A percentile compares a stretch with the other conserved stretches of the same genome.
Evolutionary conservation across 2,888 invertebrate species (phyloP).

Genomic region (Mycalesis mineus): DNA sequence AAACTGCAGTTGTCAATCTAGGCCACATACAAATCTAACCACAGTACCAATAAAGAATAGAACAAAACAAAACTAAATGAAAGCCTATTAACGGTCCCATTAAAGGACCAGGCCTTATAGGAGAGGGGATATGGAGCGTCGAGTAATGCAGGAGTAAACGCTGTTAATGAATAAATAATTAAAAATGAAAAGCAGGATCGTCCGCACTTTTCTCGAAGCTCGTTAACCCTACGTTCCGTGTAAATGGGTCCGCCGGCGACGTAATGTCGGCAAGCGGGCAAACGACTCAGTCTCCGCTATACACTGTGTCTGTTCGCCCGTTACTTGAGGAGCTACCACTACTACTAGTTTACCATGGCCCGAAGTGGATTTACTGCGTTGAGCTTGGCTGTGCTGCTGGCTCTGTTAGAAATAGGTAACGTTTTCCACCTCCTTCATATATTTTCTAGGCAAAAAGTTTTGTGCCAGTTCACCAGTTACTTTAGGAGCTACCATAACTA

Average conservation of each 20-base stretch:
- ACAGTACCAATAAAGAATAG: too few species aligned
- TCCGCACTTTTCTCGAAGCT: constrained; percentile 12
- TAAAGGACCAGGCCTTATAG: too few species aligned
- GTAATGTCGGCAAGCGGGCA: constrained; percentile 46
- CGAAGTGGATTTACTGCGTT: constrained; percentile 50
- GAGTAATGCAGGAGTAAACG: too few species aligned
- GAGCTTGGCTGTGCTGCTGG: constrained; percentile 56
- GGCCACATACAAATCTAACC: too few species aligned
- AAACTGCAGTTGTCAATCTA: too few species aligned
- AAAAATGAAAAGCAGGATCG: not conserved
- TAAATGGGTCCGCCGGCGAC: constrained; percentile 62
- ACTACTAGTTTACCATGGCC: constrained; percentile 47
- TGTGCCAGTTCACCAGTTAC: constrained; percentile 45
- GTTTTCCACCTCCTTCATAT: not conserved
- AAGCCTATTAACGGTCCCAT: too few species aligned
- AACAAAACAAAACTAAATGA: too few species aligned
- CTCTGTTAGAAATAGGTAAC: constrained; percentile 62
- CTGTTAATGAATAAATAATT: too few species aligned
- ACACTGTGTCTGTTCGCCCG: constrained; percentile 47
- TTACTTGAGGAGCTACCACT: constrained; percentile 23
- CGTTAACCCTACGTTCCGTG: constrained; percentile 46
- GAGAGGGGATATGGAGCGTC: too few species aligned
- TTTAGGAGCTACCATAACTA: constrained; percentile 23
- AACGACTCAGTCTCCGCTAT: constrained; percentile 50
- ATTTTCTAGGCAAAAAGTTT: too few species aligned